A percentile compares a stretch with the other conserved stretches of the same genome.
Evolutionary conservation across 2,113 vertebrate species (phyloP).

Genomic region (Ictalurus furcatus): DNA sequence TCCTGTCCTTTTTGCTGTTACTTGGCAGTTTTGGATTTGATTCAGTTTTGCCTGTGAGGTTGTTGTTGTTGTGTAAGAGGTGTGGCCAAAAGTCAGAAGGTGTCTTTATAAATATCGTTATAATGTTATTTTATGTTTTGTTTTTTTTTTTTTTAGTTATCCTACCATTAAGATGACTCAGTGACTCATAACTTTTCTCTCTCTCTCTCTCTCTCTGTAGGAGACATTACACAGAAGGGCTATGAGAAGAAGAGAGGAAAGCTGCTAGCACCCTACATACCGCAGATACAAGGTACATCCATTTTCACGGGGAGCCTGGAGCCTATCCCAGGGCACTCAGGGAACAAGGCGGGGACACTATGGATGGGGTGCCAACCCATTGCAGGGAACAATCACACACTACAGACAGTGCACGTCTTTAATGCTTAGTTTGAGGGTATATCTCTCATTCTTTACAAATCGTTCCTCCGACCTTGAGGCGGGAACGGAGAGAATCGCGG

Average conservation of each 20-base stretch:
- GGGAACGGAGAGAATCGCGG: not conserved
- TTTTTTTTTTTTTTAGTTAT: not conserved
- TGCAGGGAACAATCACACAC: too few species aligned
- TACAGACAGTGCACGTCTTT: too few species aligned
- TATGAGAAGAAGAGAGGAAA: constrained; percentile 84
- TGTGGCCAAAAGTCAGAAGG: not conserved
- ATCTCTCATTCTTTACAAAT: constrained; percentile 1
- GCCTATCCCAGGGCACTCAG: too few species aligned
- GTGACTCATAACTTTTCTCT: constrained; percentile 64
- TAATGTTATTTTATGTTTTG: not conserved
- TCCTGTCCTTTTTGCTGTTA: not conserved
- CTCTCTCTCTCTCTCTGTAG: constrained; percentile 64
- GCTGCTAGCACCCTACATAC: constrained; percentile 78
- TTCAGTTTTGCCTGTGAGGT: not conserved
- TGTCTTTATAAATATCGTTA: not conserved
- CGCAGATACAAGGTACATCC: constrained; percentile 79
- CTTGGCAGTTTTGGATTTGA: not conserved
- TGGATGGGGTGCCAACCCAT: too few species aligned
- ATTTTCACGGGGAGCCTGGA: not conserved
- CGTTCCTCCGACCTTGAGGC: not conserved
- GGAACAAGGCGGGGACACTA: too few species aligned
- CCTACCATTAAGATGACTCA: not conserved
- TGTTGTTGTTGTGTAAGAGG: not conserved
- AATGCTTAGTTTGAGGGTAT: too few species aligned
- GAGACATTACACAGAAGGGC: constrained; percentile 84